Percentiles rank a stretch among this genome's conserved stretches.
Evolutionary conservation across 2,113 vertebrate species (phyloP).

Genomic region (Ceyx margarethae): DNA sequence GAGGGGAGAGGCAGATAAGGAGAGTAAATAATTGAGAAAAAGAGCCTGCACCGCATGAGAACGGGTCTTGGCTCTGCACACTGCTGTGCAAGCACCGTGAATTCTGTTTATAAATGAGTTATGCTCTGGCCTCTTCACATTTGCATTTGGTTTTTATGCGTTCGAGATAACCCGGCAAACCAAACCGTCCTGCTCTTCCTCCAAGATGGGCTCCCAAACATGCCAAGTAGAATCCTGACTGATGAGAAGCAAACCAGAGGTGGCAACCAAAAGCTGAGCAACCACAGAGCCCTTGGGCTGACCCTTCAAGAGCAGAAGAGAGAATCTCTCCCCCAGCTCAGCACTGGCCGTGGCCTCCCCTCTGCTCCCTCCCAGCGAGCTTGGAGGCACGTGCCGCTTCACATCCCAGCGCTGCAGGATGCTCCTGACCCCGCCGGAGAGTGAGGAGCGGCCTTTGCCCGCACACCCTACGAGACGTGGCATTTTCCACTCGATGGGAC

Average conservation of each 20-base stretch:
- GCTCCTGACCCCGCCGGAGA: accelerated
- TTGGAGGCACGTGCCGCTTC: accelerated
- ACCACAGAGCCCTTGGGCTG: neutral
- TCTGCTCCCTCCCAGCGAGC: accelerated
- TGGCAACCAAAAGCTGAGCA: constrained; percentile 37
- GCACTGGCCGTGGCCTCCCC: accelerated
- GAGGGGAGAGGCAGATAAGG: constrained; percentile 25
- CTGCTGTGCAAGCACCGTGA: constrained; percentile 33
- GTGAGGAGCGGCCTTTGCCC: neutral
- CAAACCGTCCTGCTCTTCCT: constrained; percentile 1
- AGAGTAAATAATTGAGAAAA: constrained; percentile 60
- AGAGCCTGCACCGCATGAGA: neutral
- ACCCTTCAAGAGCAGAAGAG: neutral
- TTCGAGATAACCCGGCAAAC: neutral
- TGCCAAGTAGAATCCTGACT: neutral
- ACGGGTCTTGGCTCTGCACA: neutral
- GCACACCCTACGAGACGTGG: neutral
- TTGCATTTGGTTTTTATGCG: constrained; percentile 7
- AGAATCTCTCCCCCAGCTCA: neutral
- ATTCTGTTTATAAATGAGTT: constrained; percentile 49
- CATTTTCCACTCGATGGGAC: neutral
- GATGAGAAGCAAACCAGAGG: constrained; percentile 25
- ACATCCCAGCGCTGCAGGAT: accelerated
- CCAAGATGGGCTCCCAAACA: neutral
- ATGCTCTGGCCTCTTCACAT: constrained; percentile 25